Percentiles rank a stretch among this genome's conserved stretches.
Evolutionary conservation across 1,140 invertebrate species (phyloP).

Genomic region (Oryzaephilus surinamensis): DNA sequence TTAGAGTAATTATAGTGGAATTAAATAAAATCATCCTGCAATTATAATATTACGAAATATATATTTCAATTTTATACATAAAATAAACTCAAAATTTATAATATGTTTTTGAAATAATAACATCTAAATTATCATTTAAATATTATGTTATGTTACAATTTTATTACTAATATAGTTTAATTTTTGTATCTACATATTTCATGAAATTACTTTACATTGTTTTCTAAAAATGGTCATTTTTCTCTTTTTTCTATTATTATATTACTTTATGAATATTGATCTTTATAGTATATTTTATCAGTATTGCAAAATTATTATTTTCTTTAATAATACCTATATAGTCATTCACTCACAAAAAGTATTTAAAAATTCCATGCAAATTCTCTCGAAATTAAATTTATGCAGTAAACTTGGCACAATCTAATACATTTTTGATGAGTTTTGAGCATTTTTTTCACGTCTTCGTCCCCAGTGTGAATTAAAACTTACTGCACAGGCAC

Average conservation of each 20-base stretch:
- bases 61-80: too few relatives aligned
- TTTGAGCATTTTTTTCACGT: slow-evolving; percentile 9
- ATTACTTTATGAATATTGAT: slow-evolving; percentile 12
- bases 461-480: neutral
- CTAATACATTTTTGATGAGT: slow-evolving; percentile 5
- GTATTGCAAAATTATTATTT: slow-evolving; percentile 12
- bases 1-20: too few relatives aligned
- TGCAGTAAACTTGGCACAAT: slow-evolving; percentile 3
- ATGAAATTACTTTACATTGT: slow-evolving; percentile 9
- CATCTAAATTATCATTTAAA: too few relatives aligned
- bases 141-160: slow-evolving; percentile 17
- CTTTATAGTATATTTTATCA: too few relatives aligned
- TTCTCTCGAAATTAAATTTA: slow-evolving; percentile 6
- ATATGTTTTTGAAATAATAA: too few relatives aligned
- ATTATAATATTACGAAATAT: too few relatives aligned
- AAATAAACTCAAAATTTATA: too few relatives aligned
- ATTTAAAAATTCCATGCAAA: slow-evolving; percentile 1
- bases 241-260: slow-evolving; percentile 15
- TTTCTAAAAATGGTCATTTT: slow-evolving; percentile 21
- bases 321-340: slow-evolving; percentile 2
- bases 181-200: slow-evolving; percentile 16
- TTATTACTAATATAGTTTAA: slow-evolving; percentile 14
- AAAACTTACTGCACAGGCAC: neutral
- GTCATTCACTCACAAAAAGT: neutral
- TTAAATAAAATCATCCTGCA: too few relatives aligned